phyloP scores from a whole-genome alignment of 1,140 invertebrate species.

The Chymomyza costata region DNA sequence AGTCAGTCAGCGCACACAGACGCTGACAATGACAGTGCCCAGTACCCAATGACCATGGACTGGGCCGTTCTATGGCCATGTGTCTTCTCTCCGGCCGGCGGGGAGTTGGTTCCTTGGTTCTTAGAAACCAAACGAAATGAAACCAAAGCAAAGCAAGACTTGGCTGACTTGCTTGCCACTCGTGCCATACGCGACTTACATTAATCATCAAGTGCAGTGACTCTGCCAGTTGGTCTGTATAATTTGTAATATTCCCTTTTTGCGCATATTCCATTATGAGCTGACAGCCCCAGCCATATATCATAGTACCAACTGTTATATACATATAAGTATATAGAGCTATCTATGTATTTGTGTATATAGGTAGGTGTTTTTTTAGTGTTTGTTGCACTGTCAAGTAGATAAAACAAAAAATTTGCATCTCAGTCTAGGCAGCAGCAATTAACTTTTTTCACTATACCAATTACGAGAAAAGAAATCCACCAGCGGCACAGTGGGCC shows the following conservation, averaged over 20 bases:
- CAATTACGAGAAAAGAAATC: too few species aligned
- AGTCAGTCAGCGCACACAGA: constrained; percentile 38
- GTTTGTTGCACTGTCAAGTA: too few species aligned
- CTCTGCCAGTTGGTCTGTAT: constrained; percentile 26
- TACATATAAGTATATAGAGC: neutral
- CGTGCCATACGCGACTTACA: constrained; percentile 62
- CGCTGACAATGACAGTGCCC: constrained; percentile 35
- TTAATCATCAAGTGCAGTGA: constrained; percentile 57
- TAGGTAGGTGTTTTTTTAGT: too few species aligned
- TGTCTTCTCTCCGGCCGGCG: too few species aligned
- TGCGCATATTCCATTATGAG: constrained; percentile 47
- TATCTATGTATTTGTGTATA: too few species aligned
- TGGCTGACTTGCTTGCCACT: constrained; percentile 23
- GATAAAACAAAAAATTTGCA: constrained; percentile 1
- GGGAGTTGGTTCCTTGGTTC: too few species aligned
- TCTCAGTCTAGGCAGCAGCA: neutral
- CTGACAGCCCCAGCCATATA: constrained; percentile 37
- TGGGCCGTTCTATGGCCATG: constrained; percentile 48
- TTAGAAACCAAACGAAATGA: too few species aligned
- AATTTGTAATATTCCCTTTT: constrained; percentile 59
- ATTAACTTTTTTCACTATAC: neutral
- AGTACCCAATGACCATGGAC: constrained; percentile 48
- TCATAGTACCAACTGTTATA: constrained; percentile 14
- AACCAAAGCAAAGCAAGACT: constrained; percentile 40
- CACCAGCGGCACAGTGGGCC: too few species aligned